phyloP scores from a whole-genome alignment of 2,113 vertebrate genomes.

The Toxostoma redivivum region DNA sequence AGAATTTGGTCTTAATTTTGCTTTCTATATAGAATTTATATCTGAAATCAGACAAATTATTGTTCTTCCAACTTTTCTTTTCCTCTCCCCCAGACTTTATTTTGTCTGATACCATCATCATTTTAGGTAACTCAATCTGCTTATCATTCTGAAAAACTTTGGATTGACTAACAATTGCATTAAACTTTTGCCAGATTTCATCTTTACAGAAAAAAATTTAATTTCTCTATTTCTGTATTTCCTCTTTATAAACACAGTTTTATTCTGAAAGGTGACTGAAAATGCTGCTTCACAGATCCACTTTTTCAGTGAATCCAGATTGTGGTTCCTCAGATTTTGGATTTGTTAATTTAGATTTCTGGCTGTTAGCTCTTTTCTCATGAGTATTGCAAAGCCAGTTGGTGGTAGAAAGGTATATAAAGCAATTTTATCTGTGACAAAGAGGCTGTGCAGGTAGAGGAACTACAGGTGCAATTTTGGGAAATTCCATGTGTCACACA shows the following conservation, averaged over 20 bases:
- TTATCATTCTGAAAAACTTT: neutral
- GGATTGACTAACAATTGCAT: neutral
- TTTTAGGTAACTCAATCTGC: neutral
- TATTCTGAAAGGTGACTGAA: neutral
- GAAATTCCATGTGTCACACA: neutral
- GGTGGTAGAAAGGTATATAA: neutral
- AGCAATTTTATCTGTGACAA: neutral
- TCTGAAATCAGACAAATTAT: neutral
- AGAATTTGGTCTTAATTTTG: neutral
- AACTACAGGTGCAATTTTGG: neutral
- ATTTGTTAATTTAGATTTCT: neutral
- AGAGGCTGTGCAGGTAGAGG: neutral
- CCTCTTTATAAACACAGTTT: neutral
- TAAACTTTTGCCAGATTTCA: neutral
- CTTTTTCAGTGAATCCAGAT: neutral
- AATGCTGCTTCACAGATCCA: neutral
- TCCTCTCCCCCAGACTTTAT: neutral
- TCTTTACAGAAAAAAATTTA: neutral
- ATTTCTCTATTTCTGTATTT: neutral
- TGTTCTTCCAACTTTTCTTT: neutral
- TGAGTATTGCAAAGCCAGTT: neutral
- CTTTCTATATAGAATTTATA: neutral
- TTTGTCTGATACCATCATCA: neutral
- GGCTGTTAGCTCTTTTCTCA: neutral
- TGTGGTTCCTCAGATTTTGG: neutral